phyloP scores from a whole-genome alignment of 2,888 invertebrate species.

The Mesopsocus fuscifrons region DNA sequence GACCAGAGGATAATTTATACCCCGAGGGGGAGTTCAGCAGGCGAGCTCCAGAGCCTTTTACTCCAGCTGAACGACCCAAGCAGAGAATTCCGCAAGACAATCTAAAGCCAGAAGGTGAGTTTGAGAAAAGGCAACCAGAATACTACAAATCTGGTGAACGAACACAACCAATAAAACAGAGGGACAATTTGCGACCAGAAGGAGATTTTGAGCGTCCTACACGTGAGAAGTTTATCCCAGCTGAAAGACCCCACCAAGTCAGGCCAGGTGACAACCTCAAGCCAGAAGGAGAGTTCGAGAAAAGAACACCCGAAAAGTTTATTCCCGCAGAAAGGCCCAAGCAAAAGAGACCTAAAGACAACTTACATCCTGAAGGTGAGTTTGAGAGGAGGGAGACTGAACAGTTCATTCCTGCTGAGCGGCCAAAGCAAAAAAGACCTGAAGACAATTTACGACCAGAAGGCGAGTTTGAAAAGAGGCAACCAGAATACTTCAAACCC shows the following conservation, averaged over 20 bases:
- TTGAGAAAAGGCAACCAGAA: conserved; percentile 19
- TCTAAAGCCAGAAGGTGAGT: conserved; percentile 20
- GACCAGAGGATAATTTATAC: conserved; percentile 21
- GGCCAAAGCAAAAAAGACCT: conserved; percentile 24
- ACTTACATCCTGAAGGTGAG: conserved; percentile 32
- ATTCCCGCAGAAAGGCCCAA: conserved; percentile 22
- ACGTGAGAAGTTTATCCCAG: conserved; percentile 23
- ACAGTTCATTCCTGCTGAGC: conserved; percentile 23
- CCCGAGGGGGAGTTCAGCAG: conserved; percentile 21
- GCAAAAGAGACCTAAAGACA: conserved; percentile 30
- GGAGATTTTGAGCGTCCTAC: conserved; percentile 23
- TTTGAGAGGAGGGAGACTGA: conserved; percentile 21
- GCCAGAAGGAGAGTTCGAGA: conserved; percentile 36
- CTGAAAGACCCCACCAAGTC: conserved; percentile 26
- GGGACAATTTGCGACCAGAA: conserved; percentile 22
- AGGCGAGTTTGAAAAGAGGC: conserved; percentile 26
- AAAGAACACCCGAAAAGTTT: conserved; percentile 19
- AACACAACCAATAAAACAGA: conserved; percentile 15
- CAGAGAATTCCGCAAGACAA: conserved; percentile 23
- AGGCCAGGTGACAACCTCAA: conserved; percentile 33
- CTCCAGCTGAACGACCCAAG: conserved; percentile 22
- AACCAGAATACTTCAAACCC: conserved; percentile 19
- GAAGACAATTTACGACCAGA: conserved; percentile 32
- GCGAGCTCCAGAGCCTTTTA: conserved; percentile 20
- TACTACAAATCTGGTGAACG: conserved; percentile 15